Percentiles rank a stretch among this genome's conserved stretches.
phyloP scores from a whole-genome alignment of 1,140 invertebrate genomes.

The Bombyx mandarina region DNA sequence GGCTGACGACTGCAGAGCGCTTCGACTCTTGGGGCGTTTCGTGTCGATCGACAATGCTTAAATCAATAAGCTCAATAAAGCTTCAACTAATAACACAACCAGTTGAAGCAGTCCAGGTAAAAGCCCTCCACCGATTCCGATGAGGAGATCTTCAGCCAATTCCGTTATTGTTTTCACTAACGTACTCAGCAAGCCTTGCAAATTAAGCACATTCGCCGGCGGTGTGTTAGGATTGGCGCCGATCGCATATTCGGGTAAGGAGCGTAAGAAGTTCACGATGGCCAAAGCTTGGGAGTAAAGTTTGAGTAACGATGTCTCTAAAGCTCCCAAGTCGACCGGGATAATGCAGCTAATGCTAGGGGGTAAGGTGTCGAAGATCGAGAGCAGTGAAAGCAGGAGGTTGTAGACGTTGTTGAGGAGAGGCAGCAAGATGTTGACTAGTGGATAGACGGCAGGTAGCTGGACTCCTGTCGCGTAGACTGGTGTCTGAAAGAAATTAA shows the following conservation, averaged over 20 bases:
- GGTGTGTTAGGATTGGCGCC: constrained; percentile 50
- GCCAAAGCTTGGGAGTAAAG: constrained; percentile 58
- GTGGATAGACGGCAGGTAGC: constrained; percentile 52
- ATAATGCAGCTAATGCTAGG: constrained; percentile 44
- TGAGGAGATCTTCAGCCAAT: constrained; percentile 41
- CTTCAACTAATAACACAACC: constrained; percentile 41
- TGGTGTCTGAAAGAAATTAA: constrained; percentile 36
- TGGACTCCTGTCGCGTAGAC: constrained; percentile 42
- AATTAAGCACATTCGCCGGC: constrained; percentile 25
- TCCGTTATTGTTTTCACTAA: constrained; percentile 41
- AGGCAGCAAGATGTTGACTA: constrained; percentile 58
- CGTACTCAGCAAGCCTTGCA: constrained; percentile 41
- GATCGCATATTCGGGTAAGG: constrained; percentile 48
- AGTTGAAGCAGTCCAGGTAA: constrained; percentile 48
- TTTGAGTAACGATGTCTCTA: constrained; percentile 55
- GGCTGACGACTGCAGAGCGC: too few species aligned
- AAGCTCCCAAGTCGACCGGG: constrained; percentile 49
- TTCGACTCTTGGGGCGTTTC: too few species aligned
- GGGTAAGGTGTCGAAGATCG: constrained; percentile 56
- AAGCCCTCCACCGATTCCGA: constrained; percentile 46
- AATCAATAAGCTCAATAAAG: constrained; percentile 35
- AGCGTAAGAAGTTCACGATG: constrained; percentile 57
- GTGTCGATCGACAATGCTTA: background rate
- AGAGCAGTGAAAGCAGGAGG: constrained; percentile 50
- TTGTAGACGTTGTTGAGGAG: constrained; percentile 62